Evolutionary conservation across 1,140 invertebrate genomes (phyloP).

Genomic region (Subanguina moxae): DNA sequence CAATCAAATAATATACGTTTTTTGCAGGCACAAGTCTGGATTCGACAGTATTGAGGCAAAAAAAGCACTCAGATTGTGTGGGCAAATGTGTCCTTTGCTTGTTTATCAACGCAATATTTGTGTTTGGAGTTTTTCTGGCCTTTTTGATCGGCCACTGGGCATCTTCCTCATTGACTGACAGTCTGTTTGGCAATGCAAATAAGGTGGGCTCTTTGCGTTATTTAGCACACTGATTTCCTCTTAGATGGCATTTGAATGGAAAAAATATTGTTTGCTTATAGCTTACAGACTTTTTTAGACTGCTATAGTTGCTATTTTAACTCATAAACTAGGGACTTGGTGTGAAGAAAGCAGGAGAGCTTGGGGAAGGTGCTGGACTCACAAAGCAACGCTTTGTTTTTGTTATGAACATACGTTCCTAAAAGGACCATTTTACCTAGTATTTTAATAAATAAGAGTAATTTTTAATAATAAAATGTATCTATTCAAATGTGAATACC

Average conservation of each 20-base stretch:
- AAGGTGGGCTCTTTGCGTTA: slow-evolving; percentile 14
- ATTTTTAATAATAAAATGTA: too few relatives aligned
- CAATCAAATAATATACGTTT: not conserved
- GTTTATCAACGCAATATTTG: slow-evolving; percentile 40
- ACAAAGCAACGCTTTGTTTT: not conserved
- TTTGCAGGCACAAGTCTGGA: not conserved
- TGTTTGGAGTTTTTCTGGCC: slow-evolving; percentile 42
- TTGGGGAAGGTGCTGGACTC: too few relatives aligned
- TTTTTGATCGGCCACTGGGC: slow-evolving; percentile 47
- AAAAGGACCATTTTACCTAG: too few relatives aligned
- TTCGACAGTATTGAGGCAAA: not conserved
- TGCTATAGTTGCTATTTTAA: too few relatives aligned
- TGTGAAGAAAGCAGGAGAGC: too few relatives aligned
- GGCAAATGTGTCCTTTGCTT: slow-evolving; percentile 49
- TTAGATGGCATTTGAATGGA: too few relatives aligned
- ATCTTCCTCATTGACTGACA: slow-evolving; percentile 26
- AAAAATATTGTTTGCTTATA: too few relatives aligned
- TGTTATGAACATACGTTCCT: too few relatives aligned
- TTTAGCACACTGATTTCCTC: not conserved
- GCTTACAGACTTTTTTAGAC: too few relatives aligned
- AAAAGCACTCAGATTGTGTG: slow-evolving; percentile 21
- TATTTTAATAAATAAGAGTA: too few relatives aligned
- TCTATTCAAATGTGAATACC: not conserved
- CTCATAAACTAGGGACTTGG: too few relatives aligned
- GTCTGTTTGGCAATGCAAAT: slow-evolving; percentile 5